Base-by-base conservation (phyloP, 2,888 invertebrate genomes). In the Cistogaster globosa region DNA sequence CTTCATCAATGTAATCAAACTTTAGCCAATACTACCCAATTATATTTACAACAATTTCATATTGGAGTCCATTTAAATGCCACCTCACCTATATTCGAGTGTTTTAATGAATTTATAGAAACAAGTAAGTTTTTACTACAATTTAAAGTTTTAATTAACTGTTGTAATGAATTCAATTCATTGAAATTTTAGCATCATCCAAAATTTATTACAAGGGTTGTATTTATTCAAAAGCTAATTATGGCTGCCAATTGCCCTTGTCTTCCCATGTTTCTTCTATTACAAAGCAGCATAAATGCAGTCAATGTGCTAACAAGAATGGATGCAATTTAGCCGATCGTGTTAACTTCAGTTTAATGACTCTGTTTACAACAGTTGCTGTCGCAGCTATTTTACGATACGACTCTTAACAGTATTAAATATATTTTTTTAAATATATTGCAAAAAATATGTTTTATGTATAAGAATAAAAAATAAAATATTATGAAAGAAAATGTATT, bases 281-380 rank as follows among this genome's bases (percentile, higher is more conserved):
- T 1, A 45, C 58, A 6, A 45, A 22, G 8, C 45, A 48, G 1
- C 77, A 26, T 1, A 26, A 22, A 0, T 88, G 88, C 26, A 9
- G 16, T 6, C 84, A 87, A 32, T 89, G 89, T 71, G 63, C 22
- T 32, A 53, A 75, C 42, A 72, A 57, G 9, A 81, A 88, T 68
- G 84, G 78, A 7, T 89, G 88, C 51, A 89, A 89, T 85, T 87
- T 88, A 9, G 89, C 89, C 9, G 87, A 69, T 18, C 87, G 88
- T 16, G 69, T 72, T 16, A 68, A 58, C 32, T 45, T 75, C 1
- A 48, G 76, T 57, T 12, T 51, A 2, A 11, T 81, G 18, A 60
- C 69, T 8, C 14, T 86, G 2, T 18, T 77, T 20, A 68, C 63
- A 2, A 48, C 77, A 36, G 2, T 84, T 45, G 9, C 69, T 2